These are phyloP conservation scores for Linepithema humile DNA, from an alignment of 1,140 invertebrate genomes.

Conservation along the genomic window DNA sequence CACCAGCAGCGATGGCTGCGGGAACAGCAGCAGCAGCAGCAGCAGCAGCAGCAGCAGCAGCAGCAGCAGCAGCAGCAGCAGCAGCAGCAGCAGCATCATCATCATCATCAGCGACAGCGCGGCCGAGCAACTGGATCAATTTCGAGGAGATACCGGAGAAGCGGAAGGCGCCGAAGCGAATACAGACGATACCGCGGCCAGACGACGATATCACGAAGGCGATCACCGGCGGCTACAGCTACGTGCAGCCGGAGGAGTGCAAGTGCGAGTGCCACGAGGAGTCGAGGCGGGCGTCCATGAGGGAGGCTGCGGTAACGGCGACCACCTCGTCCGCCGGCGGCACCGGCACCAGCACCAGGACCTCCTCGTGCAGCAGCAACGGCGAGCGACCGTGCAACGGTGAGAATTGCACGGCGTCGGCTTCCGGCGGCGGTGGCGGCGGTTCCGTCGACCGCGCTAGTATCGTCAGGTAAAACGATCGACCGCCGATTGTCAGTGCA, in stretches of 20 bases:
- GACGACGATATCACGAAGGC: conserved; percentile 75
- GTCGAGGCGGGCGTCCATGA: conserved; percentile 77
- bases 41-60: conserved; percentile 1
- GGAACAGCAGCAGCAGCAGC: conserved; percentile 48
- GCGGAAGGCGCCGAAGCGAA: conserved; percentile 90
- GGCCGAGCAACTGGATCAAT: conserved; percentile 90
- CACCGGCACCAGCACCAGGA: conserved; percentile 46
- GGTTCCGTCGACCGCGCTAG: conserved; percentile 73
- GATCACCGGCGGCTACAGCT: conserved; percentile 85
- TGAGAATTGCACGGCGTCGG: conserved; percentile 58
- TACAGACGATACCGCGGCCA: conserved; percentile 89
- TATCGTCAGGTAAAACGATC: conserved; percentile 80
- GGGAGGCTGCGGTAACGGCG: conserved; percentile 62
- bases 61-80: conserved; percentile 75
- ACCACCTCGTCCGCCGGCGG: not conserved
- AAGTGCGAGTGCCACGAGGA: conserved; percentile 92
- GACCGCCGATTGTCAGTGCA: conserved; percentile 58
- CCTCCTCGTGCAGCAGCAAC: conserved; percentile 69
- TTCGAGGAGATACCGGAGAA: conserved; percentile 94
- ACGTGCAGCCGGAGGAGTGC: conserved; percentile 93
- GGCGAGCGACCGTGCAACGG: conserved; percentile 67
- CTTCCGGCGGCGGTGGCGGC: conserved; percentile 45
- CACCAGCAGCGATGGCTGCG: conserved; percentile 75
- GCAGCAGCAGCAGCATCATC: conserved; percentile 50
- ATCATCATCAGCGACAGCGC: conserved; percentile 74